Evolutionary conservation across 2,113 vertebrate genomes (phyloP).

Genomic region (Stigmatopora nigra): DNA sequence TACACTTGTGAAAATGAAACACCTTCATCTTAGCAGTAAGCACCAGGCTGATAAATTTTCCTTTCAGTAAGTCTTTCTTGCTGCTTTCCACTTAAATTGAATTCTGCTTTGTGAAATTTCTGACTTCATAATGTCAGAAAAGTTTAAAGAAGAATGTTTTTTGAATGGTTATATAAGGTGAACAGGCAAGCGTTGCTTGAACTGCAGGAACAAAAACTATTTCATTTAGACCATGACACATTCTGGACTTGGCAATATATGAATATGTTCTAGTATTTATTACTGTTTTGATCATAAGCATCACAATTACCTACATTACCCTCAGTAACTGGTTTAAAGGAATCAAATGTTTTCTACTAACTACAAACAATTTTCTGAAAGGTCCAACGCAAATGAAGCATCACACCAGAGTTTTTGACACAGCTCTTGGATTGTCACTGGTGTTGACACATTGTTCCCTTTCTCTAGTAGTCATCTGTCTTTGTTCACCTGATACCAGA

Average conservation of each 20-base stretch:
- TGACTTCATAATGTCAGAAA: not conserved
- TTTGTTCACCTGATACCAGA: constrained; percentile 66
- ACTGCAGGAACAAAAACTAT: too few species aligned
- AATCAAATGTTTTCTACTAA: not conserved
- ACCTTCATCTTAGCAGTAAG: constrained; percentile 1
- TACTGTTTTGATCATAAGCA: not conserved
- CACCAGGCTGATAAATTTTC: constrained; percentile 15
- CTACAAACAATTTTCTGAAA: not conserved
- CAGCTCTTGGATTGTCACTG: not conserved
- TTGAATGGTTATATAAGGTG: too few species aligned
- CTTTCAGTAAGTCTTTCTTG: constrained; percentile 15
- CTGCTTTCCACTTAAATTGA: constrained; percentile 10
- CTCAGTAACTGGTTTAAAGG: not conserved
- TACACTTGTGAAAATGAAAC: not conserved
- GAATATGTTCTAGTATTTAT: not conserved
- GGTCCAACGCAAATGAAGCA: too few species aligned
- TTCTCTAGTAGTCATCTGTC: constrained; percentile 59
- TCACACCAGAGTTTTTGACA: too few species aligned
- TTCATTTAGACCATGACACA: too few species aligned
- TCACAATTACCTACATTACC: not conserved
- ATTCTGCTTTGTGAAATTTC: constrained; percentile 1
- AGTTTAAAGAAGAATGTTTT: too few species aligned
- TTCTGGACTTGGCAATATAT: not conserved
- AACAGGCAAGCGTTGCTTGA: too few species aligned
- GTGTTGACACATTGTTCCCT: constrained; percentile 32